Base-by-base conservation (phyloP, 2,888 invertebrate species). In the Ethmia dodecea region DNA sequence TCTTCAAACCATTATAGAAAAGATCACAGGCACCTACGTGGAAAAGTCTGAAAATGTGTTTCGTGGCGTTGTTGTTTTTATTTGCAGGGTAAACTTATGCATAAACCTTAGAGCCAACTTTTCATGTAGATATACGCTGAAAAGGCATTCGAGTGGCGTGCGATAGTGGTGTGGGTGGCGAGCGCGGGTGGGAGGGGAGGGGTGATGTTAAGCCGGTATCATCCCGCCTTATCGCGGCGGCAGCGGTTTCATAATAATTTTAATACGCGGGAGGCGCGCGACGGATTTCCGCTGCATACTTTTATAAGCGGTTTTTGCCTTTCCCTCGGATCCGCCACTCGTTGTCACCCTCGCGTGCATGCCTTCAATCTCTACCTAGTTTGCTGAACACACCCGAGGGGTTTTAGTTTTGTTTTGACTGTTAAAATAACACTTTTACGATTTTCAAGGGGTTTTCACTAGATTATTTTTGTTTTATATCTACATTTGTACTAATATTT, bases 171-270 rank as follows among this genome's bases (percentile, higher is more conserved):
- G 57, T 60, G 59, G 48, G 49, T 42, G 43, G 45, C 47, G n/a
- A n/a, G 44, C 47, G 50, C 50, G 48, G 43, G 43, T 37, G 47
- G n/a, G n/a, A n/a, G n/a, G 22, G 22, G 22, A n/a, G 22, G 22
- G n/a, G 22, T 48, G 43, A 42, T 37, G 47, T 33, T 52, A 50
- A 52, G 49, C 45, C 42, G 35, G 48, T 43, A 47, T 52, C 45
- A 49, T 52, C 52, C 47, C 44, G 47, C 44, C 47, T 52, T 52
- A 50, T 46, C 47, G 48, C 42, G 44, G 29, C 35, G 32, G 48
- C 53, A 56, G 65, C 64, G 74, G 76, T 78, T 80, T 84, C 71
- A 84, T 86, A 83, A 84, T 81, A 78, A 86, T 86, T 84, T 86
- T 84, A 81, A 83, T 84, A 79, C 76, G 55, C 57, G 49, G 50